Conservation (phyloP, 1,140 invertebrate genomes). For the Apocrypta bakeri region DNA sequence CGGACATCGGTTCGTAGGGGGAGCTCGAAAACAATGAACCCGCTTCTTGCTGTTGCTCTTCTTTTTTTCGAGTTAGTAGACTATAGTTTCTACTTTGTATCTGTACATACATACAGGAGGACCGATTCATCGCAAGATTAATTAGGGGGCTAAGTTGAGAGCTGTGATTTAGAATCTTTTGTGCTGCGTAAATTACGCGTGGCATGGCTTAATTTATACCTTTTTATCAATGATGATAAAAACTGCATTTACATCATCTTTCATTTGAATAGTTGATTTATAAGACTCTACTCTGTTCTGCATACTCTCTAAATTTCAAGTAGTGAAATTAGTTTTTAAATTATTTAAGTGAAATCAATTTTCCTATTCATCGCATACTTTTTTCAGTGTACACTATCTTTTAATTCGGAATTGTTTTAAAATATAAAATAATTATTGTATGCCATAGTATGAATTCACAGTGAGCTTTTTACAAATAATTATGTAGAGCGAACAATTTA, state of each 20-base stretch:
- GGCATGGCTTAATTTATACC: neutral
- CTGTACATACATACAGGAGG: neutral
- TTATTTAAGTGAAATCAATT: no score
- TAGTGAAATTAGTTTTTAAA: no score
- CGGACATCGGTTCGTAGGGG: slow-evolving; percentile 31
- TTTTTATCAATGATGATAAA: neutral
- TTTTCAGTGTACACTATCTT: no score
- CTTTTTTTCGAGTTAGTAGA: neutral
- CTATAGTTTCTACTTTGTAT: neutral
- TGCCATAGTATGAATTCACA: no score
- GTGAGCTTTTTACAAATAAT: no score
- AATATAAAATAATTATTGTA: no score
- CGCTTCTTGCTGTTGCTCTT: slow-evolving; percentile 41
- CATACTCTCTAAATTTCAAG: no score
- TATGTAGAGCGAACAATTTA: no score
- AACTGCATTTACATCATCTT: neutral
- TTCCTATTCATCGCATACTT: no score
- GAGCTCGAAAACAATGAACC: slow-evolving; percentile 57
- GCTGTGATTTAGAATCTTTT: slow-evolving; percentile 15
- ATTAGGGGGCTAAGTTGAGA: slow-evolving; percentile 22
- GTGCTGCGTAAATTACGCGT: neutral
- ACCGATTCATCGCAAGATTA: slow-evolving; percentile 40
- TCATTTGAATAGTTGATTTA: no score
- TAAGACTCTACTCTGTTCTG: no score
- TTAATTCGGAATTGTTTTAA: no score